These are phyloP conservation scores for Strigamia maritima DNA, from an alignment of 2,888 invertebrate species.

Conservation along the genomic window DNA sequence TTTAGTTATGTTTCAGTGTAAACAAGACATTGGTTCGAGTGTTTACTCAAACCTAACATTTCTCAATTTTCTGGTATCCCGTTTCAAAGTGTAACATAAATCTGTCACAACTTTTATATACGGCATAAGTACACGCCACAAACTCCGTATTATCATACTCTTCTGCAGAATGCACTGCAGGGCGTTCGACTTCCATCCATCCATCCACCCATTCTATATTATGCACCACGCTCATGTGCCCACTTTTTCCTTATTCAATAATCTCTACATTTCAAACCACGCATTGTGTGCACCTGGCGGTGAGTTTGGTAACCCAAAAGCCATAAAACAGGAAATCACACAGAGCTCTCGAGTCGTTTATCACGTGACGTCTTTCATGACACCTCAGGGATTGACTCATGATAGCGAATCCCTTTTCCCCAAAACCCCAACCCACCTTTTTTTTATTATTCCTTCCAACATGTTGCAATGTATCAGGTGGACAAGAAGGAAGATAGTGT, in stretches of 20 bases:
- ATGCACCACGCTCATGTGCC: neutral
- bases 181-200: too few species aligned
- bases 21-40: too few species aligned
- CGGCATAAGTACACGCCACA: too few species aligned
- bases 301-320: slow-evolving; percentile 4
- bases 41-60: too few species aligned
- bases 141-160: neutral
- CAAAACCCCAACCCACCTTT: neutral
- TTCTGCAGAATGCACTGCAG: neutral
- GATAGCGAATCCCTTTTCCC: neutral
- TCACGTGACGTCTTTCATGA: neutral
- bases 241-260: neutral
- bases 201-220: too few species aligned
- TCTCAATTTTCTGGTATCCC: too few species aligned
- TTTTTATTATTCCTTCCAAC: neutral
- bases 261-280: neutral
- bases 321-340: neutral
- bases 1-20: too few species aligned
- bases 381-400: neutral
- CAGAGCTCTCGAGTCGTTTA: neutral
- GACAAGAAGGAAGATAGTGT: neutral
- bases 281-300: slow-evolving; percentile 4
- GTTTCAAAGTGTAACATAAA: too few species aligned
- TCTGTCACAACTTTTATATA: too few species aligned
- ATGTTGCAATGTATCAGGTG: neutral